Evolutionary conservation across 2,888 invertebrate genomes (phyloP).

Genomic region (Notodonta dromedarius): DNA sequence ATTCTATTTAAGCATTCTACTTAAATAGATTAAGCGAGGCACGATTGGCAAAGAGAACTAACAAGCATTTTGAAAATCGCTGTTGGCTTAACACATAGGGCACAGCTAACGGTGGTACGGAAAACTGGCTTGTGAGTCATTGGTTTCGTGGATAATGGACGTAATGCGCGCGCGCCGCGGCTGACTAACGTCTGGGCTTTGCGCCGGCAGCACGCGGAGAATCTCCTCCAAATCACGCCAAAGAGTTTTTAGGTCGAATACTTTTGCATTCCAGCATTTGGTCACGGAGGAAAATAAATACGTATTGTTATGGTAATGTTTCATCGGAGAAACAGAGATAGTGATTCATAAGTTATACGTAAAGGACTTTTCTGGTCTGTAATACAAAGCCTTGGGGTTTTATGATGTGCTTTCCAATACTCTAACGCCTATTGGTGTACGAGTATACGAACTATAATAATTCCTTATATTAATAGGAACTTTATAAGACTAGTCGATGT

Average conservation of each 20-base stretch:
- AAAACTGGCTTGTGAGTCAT: slow-evolving; percentile 76
- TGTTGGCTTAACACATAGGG: slow-evolving; percentile 36
- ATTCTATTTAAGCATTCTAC: too few species aligned
- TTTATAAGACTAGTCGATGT: too few species aligned
- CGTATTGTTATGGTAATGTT: background rate
- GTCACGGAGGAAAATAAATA: background rate
- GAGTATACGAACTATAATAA: too few species aligned
- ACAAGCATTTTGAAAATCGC: slow-evolving; percentile 22
- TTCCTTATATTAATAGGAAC: too few species aligned
- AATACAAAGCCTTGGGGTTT: too few species aligned
- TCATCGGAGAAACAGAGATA: background rate
- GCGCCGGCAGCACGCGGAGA: background rate
- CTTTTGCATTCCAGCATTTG: background rate
- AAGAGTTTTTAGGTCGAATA: background rate
- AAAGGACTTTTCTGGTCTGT: too few species aligned
- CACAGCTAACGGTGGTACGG: slow-evolving; percentile 66
- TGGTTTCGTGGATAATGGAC: slow-evolving; percentile 46
- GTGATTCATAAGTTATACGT: too few species aligned
- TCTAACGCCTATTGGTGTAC: too few species aligned
- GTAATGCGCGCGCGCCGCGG: slow-evolving; percentile 55
- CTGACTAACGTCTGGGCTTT: slow-evolving; percentile 37
- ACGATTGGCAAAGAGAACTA: background rate
- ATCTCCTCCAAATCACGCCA: background rate
- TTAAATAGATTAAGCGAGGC: too few species aligned
- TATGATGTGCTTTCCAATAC: too few species aligned